Evolutionary conservation across 2,797 vertebrate genomes (phyloP).

Genomic region (Podarcis lilfordi): DNA sequence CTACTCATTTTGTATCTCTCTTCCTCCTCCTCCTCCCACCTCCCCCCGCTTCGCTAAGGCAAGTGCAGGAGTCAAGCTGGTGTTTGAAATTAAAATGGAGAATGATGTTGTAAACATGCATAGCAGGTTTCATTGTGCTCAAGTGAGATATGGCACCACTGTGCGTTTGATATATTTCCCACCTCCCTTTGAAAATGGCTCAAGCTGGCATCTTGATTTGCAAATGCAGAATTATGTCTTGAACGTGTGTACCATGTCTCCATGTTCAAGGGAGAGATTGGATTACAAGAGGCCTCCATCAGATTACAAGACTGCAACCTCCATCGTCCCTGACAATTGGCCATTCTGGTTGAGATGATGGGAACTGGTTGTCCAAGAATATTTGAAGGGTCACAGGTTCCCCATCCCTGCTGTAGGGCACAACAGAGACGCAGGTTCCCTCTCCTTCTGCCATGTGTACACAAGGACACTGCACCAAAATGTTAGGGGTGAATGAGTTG

Average conservation of each 20-base stretch:
- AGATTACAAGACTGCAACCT: not conserved
- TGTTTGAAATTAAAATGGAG: constrained; percentile 7
- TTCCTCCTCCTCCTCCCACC: no score
- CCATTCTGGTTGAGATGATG: no score
- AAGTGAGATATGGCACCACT: not conserved
- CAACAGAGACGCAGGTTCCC: not conserved
- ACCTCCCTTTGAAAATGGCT: not conserved
- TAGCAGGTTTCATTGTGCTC: not conserved
- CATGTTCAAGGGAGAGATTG: not conserved
- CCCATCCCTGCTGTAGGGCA: no score
- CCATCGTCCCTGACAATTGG: no score
- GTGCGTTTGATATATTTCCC: not conserved
- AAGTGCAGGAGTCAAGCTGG: not conserved
- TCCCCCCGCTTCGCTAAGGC: not conserved
- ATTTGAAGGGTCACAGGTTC: no score
- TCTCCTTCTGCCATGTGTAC: not conserved
- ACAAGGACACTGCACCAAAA: not conserved
- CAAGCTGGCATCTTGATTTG: not conserved
- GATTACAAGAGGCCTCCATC: not conserved
- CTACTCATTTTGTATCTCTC: not conserved
- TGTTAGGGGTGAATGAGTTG: not conserved
- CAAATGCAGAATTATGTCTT: not conserved
- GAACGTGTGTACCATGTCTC: not conserved
- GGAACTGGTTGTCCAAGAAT: no score
- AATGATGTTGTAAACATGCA: no score